phyloP scores from a whole-genome alignment of 2,888 invertebrate species.

The Andrena hattorfiana region DNA sequence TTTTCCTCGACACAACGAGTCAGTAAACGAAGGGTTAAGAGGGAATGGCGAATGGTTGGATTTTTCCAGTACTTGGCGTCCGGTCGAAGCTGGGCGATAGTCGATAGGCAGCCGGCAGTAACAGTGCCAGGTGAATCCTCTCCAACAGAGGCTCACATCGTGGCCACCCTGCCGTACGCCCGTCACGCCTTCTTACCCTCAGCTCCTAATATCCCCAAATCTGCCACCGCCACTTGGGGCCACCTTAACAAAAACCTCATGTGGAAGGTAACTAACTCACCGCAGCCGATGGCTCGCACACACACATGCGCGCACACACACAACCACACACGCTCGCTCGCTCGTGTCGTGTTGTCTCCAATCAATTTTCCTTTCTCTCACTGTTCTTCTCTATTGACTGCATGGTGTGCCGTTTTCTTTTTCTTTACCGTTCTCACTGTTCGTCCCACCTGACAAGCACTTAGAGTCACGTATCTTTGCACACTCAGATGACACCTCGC shows the following conservation, averaged over 20 bases:
- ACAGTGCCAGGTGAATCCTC: conserved; percentile 82
- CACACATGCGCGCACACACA: neutral
- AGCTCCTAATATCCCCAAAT: conserved; percentile 87
- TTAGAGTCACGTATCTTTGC: conserved; percentile 61
- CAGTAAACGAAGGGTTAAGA: conserved; percentile 72
- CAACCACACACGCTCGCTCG: conserved; percentile 25
- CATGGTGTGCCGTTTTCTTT: conserved; percentile 69
- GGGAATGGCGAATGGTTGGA: conserved; percentile 76
- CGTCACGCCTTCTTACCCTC: conserved; percentile 84
- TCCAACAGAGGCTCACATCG: conserved; percentile 83
- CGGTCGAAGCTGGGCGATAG: conserved; percentile 84
- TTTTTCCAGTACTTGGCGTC: conserved; percentile 84
- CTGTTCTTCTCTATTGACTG: conserved; percentile 52
- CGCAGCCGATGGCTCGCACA: conserved; percentile 66
- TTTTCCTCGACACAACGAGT: conserved; percentile 23
- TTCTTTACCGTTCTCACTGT: conserved; percentile 17
- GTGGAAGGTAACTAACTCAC: conserved; percentile 87
- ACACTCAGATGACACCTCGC: conserved; percentile 57
- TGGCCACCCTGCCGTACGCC: conserved; percentile 83
- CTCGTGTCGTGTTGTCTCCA: conserved; percentile 51
- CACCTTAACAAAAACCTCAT: conserved; percentile 88
- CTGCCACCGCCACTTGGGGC: conserved; percentile 88
- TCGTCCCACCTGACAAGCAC: conserved; percentile 55
- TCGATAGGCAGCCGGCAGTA: conserved; percentile 82
- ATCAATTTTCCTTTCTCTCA: conserved; percentile 50